Percentiles rank a stretch among this genome's conserved stretches.
Evolutionary conservation across 2,797 vertebrate genomes (phyloP).

Genomic region (Muscicapa comitata): DNA sequence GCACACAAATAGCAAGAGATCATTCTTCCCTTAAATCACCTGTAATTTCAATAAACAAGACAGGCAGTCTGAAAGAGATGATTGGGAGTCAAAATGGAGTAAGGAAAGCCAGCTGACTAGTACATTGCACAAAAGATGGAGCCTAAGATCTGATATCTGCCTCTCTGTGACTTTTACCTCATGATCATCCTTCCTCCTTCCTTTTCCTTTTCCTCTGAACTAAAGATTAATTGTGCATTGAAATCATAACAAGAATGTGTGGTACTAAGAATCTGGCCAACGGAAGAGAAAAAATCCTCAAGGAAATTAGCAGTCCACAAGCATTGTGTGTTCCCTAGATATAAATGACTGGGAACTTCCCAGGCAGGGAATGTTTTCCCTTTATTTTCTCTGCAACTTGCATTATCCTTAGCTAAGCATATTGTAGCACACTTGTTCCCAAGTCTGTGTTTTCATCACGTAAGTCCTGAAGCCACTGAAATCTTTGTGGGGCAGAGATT

Average conservation of each 20-base stretch:
- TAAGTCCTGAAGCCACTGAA: not conserved
- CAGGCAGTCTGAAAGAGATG: not conserved
- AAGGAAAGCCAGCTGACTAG: not conserved
- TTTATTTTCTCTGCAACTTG: not conserved
- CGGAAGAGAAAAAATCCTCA: conserved; percentile 46
- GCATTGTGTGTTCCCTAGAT: conserved; percentile 39
- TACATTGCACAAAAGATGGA: not conserved
- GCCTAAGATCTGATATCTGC: not conserved
- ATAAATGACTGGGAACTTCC: conserved; percentile 33
- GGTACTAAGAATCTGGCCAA: not conserved
- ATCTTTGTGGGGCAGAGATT: fast-evolving
- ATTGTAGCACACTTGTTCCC: not conserved
- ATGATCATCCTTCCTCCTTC: conserved; percentile 44
- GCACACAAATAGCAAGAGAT: not conserved
- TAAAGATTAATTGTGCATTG: conserved; percentile 54
- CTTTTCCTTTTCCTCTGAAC: conserved; percentile 59
- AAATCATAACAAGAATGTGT: conserved; percentile 17
- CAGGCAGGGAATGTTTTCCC: conserved; percentile 13
- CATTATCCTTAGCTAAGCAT: conserved; percentile 20
- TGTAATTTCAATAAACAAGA: not conserved
- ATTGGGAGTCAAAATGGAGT: not conserved
- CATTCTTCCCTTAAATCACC: not conserved
- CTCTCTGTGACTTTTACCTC: not conserved
- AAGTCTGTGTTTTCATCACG: not conserved
- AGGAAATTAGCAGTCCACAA: conserved; percentile 36